Conservation (phyloP, 1,140 invertebrate genomes). For the Heliconius hewitsoni region DNA sequence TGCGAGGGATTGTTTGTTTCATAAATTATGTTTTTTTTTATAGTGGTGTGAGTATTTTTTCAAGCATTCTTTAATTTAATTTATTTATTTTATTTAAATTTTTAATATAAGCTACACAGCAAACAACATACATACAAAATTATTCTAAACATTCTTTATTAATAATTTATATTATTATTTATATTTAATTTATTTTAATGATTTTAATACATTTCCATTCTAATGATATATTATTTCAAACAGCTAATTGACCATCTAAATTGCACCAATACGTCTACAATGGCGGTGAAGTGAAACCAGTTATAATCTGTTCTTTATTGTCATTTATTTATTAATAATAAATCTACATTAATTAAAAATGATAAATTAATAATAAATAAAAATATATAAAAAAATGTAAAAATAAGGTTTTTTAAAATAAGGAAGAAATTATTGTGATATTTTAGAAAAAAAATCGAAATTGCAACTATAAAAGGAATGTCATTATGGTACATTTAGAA, state of each 20-base stretch:
- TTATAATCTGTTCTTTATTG: constrained; percentile 54
- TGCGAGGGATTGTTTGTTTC: background rate
- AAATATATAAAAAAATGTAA: too few relatives aligned
- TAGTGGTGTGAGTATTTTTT: background rate
- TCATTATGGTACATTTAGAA: too few relatives aligned
- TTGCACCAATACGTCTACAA: constrained; percentile 33
- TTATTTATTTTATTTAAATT: background rate
- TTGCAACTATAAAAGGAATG: too few relatives aligned
- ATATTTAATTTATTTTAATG: background rate
- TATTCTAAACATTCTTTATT: background rate
- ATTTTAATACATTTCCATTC: background rate
- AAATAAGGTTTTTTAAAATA: too few relatives aligned
- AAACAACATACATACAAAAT: background rate
- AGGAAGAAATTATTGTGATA: too few relatives aligned
- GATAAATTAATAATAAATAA: too few relatives aligned
- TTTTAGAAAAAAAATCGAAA: too few relatives aligned
- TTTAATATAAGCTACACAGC: background rate
- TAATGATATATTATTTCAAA: background rate
- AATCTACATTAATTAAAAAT: too few relatives aligned
- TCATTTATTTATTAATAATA: background rate
- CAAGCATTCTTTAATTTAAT: background rate
- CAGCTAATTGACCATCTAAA: constrained; percentile 25
- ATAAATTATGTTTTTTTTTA: background rate
- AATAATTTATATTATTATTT: background rate
- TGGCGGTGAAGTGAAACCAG: constrained; percentile 31